These are phyloP conservation scores for Lysiphlebus fabarum DNA, from an alignment of 1,140 invertebrate species.

Conservation along the genomic window DNA sequence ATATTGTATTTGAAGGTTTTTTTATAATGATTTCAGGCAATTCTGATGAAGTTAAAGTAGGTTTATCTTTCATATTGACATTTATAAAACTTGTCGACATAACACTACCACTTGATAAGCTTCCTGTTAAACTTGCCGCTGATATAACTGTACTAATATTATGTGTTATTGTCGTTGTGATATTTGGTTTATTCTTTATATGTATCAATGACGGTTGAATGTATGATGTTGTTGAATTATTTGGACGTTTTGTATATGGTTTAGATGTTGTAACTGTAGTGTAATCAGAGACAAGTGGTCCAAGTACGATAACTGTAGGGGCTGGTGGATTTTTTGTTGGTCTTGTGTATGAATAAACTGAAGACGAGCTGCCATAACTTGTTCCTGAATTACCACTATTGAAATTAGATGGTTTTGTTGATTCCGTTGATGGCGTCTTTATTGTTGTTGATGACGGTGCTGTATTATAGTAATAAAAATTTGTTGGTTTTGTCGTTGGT, in stretches of 20 bases:
- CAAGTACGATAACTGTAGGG: constrained; percentile 71
- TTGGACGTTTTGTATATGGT: constrained; percentile 38
- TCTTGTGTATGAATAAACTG: constrained; percentile 35
- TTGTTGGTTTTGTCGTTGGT: constrained; percentile 36
- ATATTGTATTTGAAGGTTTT: constrained; percentile 41
- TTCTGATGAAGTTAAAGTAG: constrained; percentile 25
- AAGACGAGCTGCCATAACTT: constrained; percentile 29
- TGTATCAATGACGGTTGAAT: constrained; percentile 34
- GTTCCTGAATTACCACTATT: constrained; percentile 17
- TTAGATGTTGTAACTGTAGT: constrained; percentile 49
- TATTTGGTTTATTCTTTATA: constrained; percentile 40
- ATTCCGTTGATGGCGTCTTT: constrained; percentile 1
- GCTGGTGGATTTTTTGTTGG: constrained; percentile 58
- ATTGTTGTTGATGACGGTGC: constrained; percentile 33
- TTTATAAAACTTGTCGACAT: constrained; percentile 50
- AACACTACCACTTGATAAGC: constrained; percentile 39
- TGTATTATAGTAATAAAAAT: constrained; percentile 47
- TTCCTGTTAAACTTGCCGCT: constrained; percentile 28
- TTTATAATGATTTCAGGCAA: constrained; percentile 27
- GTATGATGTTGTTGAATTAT: constrained; percentile 13
- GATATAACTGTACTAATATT: constrained; percentile 52
- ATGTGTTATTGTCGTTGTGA: constrained; percentile 49
- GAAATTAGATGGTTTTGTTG: constrained; percentile 14
- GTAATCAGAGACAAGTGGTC: constrained; percentile 53
- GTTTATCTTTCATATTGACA: constrained; percentile 47